These are phyloP conservation scores for Parelbella ahira DNA, from an alignment of 2,888 invertebrate species.

Conservation along the genomic window DNA sequence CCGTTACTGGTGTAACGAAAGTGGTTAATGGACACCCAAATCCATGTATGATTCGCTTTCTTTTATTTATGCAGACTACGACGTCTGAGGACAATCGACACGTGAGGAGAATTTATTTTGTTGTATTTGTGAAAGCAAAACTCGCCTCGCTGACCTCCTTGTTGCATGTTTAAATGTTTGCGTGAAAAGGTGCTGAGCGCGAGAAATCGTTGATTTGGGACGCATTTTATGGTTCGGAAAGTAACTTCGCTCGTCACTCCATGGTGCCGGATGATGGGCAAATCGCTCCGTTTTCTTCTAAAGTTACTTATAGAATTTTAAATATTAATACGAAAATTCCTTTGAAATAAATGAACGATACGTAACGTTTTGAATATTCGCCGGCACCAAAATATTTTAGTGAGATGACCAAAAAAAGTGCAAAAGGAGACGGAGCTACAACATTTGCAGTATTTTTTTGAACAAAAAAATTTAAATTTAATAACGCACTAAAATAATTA, in stretches of 20 bases:
- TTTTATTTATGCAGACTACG: constrained; percentile 73
- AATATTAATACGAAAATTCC: too few relatives aligned
- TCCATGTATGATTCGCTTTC: constrained; percentile 73
- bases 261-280: background rate
- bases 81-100: constrained; percentile 77
- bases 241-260: constrained; percentile 2
- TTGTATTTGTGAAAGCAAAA: constrained; percentile 79
- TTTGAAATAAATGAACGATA: too few relatives aligned
- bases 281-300: too few relatives aligned
- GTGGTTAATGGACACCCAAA: constrained; percentile 48
- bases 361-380: too few relatives aligned
- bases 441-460: too few relatives aligned
- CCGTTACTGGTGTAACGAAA: constrained; percentile 45
- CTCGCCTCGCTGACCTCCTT: constrained; percentile 74
- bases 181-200: constrained; percentile 66
- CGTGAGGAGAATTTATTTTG: constrained; percentile 80
- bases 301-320: too few relatives aligned
- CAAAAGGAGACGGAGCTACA: too few relatives aligned
- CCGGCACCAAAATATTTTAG: too few relatives aligned
- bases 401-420: too few relatives aligned
- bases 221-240: constrained; percentile 36
- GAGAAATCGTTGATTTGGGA: constrained; percentile 69
- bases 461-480: too few relatives aligned
- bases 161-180: constrained; percentile 62
- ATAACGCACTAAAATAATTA: too few relatives aligned